Conservation (phyloP, 2,113 vertebrate species). For the Myotis brandtii region DNA sequence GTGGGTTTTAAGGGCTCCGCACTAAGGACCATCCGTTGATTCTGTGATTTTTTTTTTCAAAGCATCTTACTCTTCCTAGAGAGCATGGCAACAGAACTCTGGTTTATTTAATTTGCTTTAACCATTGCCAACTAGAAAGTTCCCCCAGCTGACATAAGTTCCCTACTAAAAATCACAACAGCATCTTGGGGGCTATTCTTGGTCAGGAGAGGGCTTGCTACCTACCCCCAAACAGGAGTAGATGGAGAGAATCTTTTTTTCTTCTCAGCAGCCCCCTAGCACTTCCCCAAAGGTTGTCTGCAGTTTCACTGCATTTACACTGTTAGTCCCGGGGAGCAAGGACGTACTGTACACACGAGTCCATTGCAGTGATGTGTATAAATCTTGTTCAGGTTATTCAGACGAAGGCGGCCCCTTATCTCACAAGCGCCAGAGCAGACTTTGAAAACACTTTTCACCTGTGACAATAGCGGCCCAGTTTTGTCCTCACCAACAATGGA, state of each 20-base stretch:
- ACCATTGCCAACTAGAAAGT: background rate
- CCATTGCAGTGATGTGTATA: conserved; percentile 73
- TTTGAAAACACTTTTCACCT: conserved; percentile 76
- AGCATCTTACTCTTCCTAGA: conserved; percentile 22
- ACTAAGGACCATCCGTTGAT: background rate
- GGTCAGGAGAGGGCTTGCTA: background rate
- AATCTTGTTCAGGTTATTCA: conserved; percentile 73
- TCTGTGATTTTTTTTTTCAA: background rate
- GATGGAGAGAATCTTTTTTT: conserved; percentile 28
- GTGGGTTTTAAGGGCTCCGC: conserved; percentile 4
- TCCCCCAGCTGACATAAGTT: background rate
- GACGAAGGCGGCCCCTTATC: conserved; percentile 73
- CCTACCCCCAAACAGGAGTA: background rate
- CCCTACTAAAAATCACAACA: background rate
- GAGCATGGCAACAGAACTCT: background rate
- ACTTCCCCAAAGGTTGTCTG: background rate
- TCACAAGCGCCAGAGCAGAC: conserved; percentile 72
- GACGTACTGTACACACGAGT: conserved; percentile 46
- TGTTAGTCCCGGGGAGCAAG: conserved; percentile 65
- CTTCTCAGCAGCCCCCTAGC: background rate
- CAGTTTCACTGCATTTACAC: conserved; percentile 41
- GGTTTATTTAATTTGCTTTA: conserved; percentile 28
- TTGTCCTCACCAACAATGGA: conserved; percentile 64
- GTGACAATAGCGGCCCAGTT: conserved; percentile 71
- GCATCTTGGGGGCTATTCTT: background rate